Evolutionary conservation across 2,113 vertebrate species (phyloP), one percentile per base, ranked within the genome.

Genomic region (Gadus macrocephalus): DNA sequence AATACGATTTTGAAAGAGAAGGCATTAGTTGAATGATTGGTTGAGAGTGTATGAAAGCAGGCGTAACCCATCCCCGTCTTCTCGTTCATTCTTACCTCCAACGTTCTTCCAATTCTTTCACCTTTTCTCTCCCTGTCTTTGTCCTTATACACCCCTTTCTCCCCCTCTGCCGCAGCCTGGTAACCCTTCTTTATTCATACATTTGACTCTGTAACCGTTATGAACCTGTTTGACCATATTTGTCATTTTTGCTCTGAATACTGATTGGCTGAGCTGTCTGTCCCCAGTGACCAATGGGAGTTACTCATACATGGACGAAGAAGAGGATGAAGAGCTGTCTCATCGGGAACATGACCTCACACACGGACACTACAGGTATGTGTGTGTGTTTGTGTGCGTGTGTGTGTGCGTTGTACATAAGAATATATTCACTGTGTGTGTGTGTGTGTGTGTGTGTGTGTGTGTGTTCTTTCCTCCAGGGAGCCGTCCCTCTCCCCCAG

Each of bases 261-360:
- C 27, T 68, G 42, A 67, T 56, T 53, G 66, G 65, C 22, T 9
- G 15, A 78, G 75, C n/a, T 38, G 4, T 25, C n/a, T 66, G 49
- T 56, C 70, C 7, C 15, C 72, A 87, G 87, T 86, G 72, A 79
- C 82, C 75, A 90, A 92, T 72, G 90, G 88, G 25, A 83, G 81
- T 72, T 85, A 83, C 55, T 71, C 69, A 67, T 83, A 87, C 75
- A 87, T 83, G 85, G 89, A 90, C 0, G 89, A 89, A n/a, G 87
- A 88, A 19, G 76, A 79, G 15, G 85, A 88, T 17, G 88, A 91
- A 1, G 79, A 85, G 42, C 81, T 84, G 27, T 83, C 77, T 16
- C 42, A 49, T 49, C 42, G 8, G 42, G 42, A 49, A 49, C 11
- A 49, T 72, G 78, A 67, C 87, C 81, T 5, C 83, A 83, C 0